Conservation (phyloP, 30 jellyfish, hydroid and myxozoan genomes). For the Turritopsis dohrnii region DNA sequence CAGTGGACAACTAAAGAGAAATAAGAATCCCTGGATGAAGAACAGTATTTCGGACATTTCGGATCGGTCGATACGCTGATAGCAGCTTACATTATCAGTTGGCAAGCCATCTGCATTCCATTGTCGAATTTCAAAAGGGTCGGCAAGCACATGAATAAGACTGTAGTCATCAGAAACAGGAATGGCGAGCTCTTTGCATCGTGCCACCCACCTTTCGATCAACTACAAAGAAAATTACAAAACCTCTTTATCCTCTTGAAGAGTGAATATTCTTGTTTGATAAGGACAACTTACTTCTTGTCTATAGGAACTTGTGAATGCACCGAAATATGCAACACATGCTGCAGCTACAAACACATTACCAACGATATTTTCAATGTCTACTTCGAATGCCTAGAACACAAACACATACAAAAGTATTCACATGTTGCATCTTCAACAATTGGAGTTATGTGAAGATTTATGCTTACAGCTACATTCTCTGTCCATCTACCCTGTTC, state of each 20-base stretch:
- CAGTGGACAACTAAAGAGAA: conserved; percentile 68
- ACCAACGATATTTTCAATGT: conserved; percentile 93
- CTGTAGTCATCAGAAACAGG: conserved; percentile 82
- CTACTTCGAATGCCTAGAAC: conserved; percentile 73
- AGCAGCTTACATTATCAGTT: conserved; percentile 59
- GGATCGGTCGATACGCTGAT: not conserved
- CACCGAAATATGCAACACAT: conserved; percentile 94
- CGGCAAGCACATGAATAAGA: conserved; percentile 83
- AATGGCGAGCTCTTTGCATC: conserved; percentile 62
- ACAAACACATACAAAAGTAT: not conserved
- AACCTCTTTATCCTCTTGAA: not conserved
- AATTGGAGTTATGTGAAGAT: not conserved
- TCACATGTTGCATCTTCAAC: not conserved
- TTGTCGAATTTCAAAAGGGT: conserved; percentile 92
- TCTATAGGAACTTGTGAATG: conserved; percentile 79
- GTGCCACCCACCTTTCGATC: conserved; percentile 62
- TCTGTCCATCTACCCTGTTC: conserved; percentile 98
- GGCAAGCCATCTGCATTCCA: conserved; percentile 97
- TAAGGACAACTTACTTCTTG: conserved; percentile 51
- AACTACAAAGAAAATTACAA: conserved; percentile 36
- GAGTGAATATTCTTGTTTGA: not conserved
- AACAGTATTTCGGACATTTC: no score
- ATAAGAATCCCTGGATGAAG: no score
- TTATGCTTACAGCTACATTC: conserved; percentile 74
- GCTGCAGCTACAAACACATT: conserved; percentile 95